These are phyloP conservation scores for Anabas testudineus DNA, from an alignment of 2,797 vertebrate species.

Conservation along the genomic window DNA sequence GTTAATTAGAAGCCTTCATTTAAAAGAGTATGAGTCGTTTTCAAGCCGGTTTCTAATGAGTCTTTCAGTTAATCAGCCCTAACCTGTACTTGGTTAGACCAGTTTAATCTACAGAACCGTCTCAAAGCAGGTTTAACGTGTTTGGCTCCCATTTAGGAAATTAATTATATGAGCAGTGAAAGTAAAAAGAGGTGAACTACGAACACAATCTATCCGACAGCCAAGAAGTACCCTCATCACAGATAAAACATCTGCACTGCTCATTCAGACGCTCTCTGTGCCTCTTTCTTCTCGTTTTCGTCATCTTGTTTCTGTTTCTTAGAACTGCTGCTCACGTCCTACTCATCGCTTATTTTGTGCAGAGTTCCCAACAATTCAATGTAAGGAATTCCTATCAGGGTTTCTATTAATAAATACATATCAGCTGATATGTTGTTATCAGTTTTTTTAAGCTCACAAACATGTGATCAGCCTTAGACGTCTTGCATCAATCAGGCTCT, in stretches of 20 bases:
- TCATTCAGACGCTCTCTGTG: neutral
- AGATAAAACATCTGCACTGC: neutral
- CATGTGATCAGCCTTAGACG: neutral
- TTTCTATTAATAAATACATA: too few relatives aligned
- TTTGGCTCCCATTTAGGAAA: neutral
- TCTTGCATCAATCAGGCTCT: neutral
- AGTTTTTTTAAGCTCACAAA: neutral
- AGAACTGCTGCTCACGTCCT: neutral
- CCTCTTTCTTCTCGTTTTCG: neutral
- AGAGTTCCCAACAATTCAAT: neutral
- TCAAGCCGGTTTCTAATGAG: too few relatives aligned
- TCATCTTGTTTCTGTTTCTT: neutral
- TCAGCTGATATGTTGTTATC: too few relatives aligned
- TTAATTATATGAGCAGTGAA: neutral
- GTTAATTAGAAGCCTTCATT: too few relatives aligned
- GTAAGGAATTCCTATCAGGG: too few relatives aligned
- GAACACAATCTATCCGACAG: too few relatives aligned
- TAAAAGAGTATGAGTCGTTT: too few relatives aligned
- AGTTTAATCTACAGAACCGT: neutral
- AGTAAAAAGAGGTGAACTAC: neutral
- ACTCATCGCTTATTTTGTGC: neutral
- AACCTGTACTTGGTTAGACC: neutral
- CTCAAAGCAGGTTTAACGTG: neutral
- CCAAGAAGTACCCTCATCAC: too few relatives aligned
- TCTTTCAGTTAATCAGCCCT: too few relatives aligned